These are phyloP conservation scores for Sesamia inferens DNA, from an alignment of 2,888 invertebrate species.

Conservation along the genomic window DNA sequence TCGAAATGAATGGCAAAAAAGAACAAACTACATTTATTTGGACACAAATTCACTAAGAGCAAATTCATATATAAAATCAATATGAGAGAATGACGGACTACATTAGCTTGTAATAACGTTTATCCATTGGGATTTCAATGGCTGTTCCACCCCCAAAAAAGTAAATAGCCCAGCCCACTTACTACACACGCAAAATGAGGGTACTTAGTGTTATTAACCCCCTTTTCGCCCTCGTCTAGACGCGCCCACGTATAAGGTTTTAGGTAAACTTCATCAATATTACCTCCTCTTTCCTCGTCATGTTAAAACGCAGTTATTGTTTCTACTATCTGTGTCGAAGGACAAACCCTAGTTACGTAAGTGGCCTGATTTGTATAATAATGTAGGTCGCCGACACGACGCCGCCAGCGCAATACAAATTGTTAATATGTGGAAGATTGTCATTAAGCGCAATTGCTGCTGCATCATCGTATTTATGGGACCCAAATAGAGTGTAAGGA, in stretches of 20 bases:
- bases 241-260: slow-evolving; percentile 37
- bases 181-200: slow-evolving; percentile 48
- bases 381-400: slow-evolving; percentile 75
- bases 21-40: neutral
- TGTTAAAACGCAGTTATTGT: slow-evolving; percentile 63
- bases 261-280: slow-evolving; percentile 38
- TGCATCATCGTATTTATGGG: slow-evolving; percentile 52
- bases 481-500: slow-evolving; percentile 23
- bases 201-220: slow-evolving; percentile 55
- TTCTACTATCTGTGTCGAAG: slow-evolving; percentile 68
- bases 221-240: slow-evolving; percentile 35
- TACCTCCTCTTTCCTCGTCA: slow-evolving; percentile 42
- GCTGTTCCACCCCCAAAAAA: slow-evolving; percentile 30
- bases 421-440: slow-evolving; percentile 57
- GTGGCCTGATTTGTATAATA: slow-evolving; percentile 74
- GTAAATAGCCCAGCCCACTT: slow-evolving; percentile 47
- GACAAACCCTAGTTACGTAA: slow-evolving; percentile 75
- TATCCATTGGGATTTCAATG: slow-evolving; percentile 21
- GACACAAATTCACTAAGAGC: neutral
- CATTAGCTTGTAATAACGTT: slow-evolving; percentile 11
- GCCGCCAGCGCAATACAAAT: slow-evolving; percentile 60
- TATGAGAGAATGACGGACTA: neutral
- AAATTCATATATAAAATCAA: neutral
- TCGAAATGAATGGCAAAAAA: slow-evolving; percentile 5
- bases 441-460: slow-evolving; percentile 58